Conservation (phyloP, 2,113 vertebrate genomes). For the Leptocoma aspasia region DNA sequence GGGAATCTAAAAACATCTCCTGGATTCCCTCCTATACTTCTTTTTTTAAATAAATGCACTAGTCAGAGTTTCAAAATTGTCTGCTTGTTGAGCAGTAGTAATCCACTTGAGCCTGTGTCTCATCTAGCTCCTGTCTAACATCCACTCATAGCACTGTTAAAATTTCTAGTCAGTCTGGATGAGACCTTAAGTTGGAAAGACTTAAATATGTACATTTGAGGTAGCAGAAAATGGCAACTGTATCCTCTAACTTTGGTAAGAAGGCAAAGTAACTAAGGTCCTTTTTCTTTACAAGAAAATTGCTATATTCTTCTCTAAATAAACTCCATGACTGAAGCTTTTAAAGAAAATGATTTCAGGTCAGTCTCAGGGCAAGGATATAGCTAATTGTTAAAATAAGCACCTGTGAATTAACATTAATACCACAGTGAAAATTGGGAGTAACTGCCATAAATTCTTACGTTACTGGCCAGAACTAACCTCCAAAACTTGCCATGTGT, state of each 20-base stretch:
- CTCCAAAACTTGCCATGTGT: not conserved
- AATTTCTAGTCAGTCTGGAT: not conserved
- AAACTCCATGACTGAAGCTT: not conserved
- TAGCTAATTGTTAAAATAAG: not conserved
- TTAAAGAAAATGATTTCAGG: not conserved
- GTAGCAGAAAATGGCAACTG: not conserved
- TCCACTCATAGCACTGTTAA: not conserved
- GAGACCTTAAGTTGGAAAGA: not conserved
- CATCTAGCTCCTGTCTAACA: not conserved
- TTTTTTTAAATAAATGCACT: not conserved
- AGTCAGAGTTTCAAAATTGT: not conserved
- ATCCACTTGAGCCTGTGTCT: not conserved
- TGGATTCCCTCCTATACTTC: not conserved
- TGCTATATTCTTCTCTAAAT: not conserved
- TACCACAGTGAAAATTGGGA: not conserved
- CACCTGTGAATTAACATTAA: not conserved
- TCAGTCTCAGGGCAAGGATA: not conserved
- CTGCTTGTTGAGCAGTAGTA: not conserved
- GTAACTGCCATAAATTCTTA: not conserved
- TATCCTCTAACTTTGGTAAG: not conserved
- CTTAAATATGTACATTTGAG: not conserved
- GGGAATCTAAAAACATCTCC: not conserved
- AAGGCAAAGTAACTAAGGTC: not conserved
- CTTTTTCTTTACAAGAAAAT: not conserved
- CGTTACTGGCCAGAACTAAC: not conserved